Percentiles rank a stretch among this genome's conserved stretches.
These are phyloP conservation scores for Micromys minutus DNA, from an alignment of 2,113 vertebrate genomes.

Conservation along the genomic window DNA sequence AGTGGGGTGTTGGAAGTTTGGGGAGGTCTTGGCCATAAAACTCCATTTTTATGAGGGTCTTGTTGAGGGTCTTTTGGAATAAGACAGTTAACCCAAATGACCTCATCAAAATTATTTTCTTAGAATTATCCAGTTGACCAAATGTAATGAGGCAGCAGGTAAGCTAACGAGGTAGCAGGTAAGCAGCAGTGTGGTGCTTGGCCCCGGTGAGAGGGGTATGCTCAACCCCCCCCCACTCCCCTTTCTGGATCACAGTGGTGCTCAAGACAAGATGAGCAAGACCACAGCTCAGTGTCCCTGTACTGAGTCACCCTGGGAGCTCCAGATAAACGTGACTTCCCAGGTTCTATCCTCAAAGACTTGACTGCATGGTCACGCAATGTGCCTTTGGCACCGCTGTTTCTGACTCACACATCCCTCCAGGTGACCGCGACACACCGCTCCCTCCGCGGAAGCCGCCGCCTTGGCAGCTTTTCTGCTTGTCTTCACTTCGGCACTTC, in stretches of 20 bases:
- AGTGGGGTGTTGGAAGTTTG: not conserved
- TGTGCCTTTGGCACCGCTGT: too few relatives aligned
- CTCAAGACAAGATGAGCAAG: accelerated
- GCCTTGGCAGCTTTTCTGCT: accelerated
- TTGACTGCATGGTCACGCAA: not conserved
- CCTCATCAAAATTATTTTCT: conserved; percentile 9
- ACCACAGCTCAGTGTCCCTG: not conserved
- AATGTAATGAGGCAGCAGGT: not conserved
- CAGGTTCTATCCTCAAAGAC: not conserved
- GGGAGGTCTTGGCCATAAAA: not conserved
- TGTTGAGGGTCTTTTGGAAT: not conserved
- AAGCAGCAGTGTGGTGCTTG: not conserved
- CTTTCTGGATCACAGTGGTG: accelerated
- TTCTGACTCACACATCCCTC: not conserved
- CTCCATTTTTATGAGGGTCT: not conserved
- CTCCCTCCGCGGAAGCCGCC: not conserved
- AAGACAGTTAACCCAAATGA: not conserved
- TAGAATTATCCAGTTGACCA: not conserved
- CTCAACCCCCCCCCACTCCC: not conserved
- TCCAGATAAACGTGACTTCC: not conserved
- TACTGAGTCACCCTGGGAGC: not conserved
- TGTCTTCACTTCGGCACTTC: not conserved
- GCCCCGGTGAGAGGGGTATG: not conserved
- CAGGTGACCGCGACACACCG: accelerated
- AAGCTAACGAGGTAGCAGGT: not conserved